Evolutionary conservation across 2,888 invertebrate genomes (phyloP).

Genomic region (Lamellibrachia satsuma): DNA sequence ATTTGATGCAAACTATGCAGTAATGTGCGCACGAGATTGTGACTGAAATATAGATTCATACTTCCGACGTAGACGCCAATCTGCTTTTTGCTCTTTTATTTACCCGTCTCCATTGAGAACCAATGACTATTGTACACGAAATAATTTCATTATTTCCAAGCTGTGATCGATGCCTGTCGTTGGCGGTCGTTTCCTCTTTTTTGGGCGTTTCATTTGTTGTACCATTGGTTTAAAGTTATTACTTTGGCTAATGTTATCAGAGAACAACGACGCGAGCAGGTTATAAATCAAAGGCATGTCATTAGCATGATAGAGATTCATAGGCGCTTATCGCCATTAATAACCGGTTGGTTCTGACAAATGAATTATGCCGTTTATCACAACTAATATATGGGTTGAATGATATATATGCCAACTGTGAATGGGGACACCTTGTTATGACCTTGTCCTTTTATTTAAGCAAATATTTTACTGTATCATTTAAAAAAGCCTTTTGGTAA

Average conservation of each 20-base stretch:
- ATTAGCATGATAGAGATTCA: neutral
- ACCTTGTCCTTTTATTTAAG: neutral
- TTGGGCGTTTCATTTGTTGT: neutral
- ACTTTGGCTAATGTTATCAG: neutral
- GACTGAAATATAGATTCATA: neutral
- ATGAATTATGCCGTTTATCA: neutral
- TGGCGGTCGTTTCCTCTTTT: neutral
- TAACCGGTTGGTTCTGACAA: neutral
- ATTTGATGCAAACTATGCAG: neutral
- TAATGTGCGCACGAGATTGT: neutral
- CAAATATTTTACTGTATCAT: no score
- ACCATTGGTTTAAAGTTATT: neutral
- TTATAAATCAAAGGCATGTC: neutral
- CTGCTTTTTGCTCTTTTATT: neutral
- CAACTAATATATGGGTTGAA: neutral
- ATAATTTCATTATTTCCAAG: neutral
- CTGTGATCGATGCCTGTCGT: neutral
- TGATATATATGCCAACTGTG: neutral
- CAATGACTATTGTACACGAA: neutral
- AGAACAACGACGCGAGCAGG: neutral
- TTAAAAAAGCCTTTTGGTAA: no score
- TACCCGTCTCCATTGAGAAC: neutral
- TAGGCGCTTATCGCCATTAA: neutral
- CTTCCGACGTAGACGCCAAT: neutral
- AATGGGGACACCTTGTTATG: neutral